Conservation (phyloP, 2,113 vertebrate genomes). For the Laticauda colubrina region DNA sequence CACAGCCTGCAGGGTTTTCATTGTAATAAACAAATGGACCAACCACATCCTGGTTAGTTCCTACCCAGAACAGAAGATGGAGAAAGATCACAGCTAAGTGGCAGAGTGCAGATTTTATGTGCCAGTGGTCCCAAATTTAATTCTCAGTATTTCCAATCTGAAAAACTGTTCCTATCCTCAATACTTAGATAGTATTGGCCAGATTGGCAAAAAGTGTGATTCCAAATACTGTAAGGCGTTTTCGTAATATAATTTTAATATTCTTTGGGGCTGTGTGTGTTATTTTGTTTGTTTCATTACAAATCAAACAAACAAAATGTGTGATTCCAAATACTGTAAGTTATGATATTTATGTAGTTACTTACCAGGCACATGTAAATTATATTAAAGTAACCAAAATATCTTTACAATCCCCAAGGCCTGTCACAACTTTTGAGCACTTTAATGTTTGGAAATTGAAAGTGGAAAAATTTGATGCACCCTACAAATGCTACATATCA, state of each 20-base stretch:
- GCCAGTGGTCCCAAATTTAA: neutral
- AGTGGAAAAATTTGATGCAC: too few species aligned
- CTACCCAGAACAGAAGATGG: slow-evolving; percentile 20
- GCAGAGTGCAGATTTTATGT: neutral
- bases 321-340: too few species aligned
- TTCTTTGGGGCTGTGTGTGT: slow-evolving; percentile 14
- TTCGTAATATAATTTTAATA: slow-evolving; percentile 49
- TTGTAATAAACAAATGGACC: slow-evolving; percentile 21
- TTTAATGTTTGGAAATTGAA: too few species aligned
- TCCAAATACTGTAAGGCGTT: neutral
- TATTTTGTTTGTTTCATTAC: too few species aligned
- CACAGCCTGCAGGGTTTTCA: slow-evolving; percentile 35
- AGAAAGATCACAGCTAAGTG: neutral
- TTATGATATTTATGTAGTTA: too few species aligned
- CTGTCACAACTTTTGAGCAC: too few species aligned
- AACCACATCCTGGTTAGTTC: slow-evolving; percentile 53
- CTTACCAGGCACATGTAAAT: too few species aligned
- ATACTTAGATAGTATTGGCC: neutral
- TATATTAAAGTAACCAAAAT: too few species aligned
- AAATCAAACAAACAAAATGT: too few species aligned
- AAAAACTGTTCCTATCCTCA: neutral
- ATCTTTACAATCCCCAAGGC: too few species aligned
- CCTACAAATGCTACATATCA: slow-evolving; percentile 37
- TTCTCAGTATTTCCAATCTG: neutral
- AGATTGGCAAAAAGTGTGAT: neutral